Conservation (phyloP, 1,140 invertebrate genomes). For the Apis mellifera region Amel_HAv3.1 CM009941.2:15219501-15220000, state of each 20-base stretch:
- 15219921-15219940: background rate
- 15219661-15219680: too few relatives aligned
- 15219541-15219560: too few relatives aligned
- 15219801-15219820: slow-evolving; percentile 17
- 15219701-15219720: background rate
- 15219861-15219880: slow-evolving; percentile 22
- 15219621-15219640: too few relatives aligned
- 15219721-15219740: slow-evolving; percentile 3
- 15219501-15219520: background rate
- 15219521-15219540: slow-evolving; percentile 31
- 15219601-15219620: too few relatives aligned
- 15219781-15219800: slow-evolving; percentile 24
- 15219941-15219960: slow-evolving; percentile 1
- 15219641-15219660: too few relatives aligned
- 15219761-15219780: slow-evolving; percentile 3
- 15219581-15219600: too few relatives aligned
- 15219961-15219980: slow-evolving; percentile 26
- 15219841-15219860: slow-evolving; percentile 35
- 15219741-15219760: background rate
- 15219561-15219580: background rate
- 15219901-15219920: background rate
- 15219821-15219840: slow-evolving; percentile 42
- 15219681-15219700: background rate
- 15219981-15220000: slow-evolving; percentile 5
- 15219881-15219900: background rate